These are phyloP conservation scores for Eupithecia inturbata DNA, from an alignment of 2,888 invertebrate species.

Conservation along the genomic window DNA sequence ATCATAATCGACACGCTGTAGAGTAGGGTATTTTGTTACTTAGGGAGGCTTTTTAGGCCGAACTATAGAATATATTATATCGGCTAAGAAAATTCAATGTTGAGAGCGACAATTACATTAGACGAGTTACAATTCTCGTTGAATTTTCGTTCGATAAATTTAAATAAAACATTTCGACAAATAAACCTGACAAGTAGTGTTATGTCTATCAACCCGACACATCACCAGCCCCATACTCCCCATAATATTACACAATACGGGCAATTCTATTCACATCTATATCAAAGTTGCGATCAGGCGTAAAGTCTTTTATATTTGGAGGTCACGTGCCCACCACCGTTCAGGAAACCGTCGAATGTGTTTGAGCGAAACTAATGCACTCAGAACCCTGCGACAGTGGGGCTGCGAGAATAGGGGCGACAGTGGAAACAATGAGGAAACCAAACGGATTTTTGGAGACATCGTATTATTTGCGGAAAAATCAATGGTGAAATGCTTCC, in stretches of 20 bases:
- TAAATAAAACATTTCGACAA: background rate
- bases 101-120: background rate
- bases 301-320: constrained; percentile 80
- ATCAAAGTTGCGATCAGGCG: constrained; percentile 75
- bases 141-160: background rate
- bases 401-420: constrained; percentile 52
- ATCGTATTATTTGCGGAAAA: constrained; percentile 81
- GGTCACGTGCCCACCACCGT: constrained; percentile 77
- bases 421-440: constrained; percentile 56
- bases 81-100: background rate
- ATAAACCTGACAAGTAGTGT: background rate
- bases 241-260: constrained; percentile 75
- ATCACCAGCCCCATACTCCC: constrained; percentile 53
- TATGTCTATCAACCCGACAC: constrained; percentile 35
- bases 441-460: constrained; percentile 61
- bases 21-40: constrained; percentile 22
- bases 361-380: constrained; percentile 82
- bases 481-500: constrained; percentile 80
- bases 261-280: constrained; percentile 81
- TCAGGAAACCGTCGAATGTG: constrained; percentile 79
- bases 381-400: constrained; percentile 76
- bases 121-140: background rate
- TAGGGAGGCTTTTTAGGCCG: constrained; percentile 19
- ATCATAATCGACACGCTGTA: constrained; percentile 46
- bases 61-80: constrained; percentile 10